Evolutionary conservation across 2,888 invertebrate species (phyloP).

Genomic region (Orthosia cruda): DNA sequence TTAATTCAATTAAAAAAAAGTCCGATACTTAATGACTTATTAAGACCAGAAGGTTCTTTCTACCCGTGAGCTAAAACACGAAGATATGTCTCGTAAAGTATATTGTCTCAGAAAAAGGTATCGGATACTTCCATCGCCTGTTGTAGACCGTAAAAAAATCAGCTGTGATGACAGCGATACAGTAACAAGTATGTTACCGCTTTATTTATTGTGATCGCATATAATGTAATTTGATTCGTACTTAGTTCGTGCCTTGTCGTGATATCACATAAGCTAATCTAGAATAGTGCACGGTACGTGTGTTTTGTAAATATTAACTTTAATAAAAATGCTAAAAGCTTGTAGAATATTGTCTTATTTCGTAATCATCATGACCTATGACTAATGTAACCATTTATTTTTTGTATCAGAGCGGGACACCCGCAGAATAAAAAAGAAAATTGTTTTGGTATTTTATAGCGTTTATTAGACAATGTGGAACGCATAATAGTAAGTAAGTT

Average conservation of each 20-base stretch:
- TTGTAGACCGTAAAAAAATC: neutral
- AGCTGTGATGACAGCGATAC: slow-evolving; percentile 55
- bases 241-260: slow-evolving; percentile 81
- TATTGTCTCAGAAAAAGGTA: neutral
- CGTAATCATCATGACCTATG: neutral
- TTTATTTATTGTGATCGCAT: slow-evolving; percentile 82
- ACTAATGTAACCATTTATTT: too few species aligned
- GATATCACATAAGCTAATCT: slow-evolving; percentile 78
- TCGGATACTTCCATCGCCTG: neutral
- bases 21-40: neutral
- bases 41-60: too few species aligned
- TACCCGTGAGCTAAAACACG: too few species aligned
- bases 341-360: slow-evolving; percentile 29
- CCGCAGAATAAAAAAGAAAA: too few species aligned
- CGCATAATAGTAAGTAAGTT: too few species aligned
- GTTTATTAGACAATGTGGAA: too few species aligned
- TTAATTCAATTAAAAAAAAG: neutral
- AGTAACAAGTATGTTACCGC: slow-evolving; percentile 75
- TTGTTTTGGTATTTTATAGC: too few species aligned
- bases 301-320: slow-evolving; percentile 74
- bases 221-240: slow-evolving; percentile 68
- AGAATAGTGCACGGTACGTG: slow-evolving; percentile 59
- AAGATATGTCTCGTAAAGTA: too few species aligned
- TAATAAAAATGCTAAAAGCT: slow-evolving; percentile 67
- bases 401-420: too few species aligned